Evolutionary conservation across 64 coral and sea anemone genomes (phyloP), one percentile per base, ranked within the genome.

Genomic region (Cladopsammia gracilis): DNA sequence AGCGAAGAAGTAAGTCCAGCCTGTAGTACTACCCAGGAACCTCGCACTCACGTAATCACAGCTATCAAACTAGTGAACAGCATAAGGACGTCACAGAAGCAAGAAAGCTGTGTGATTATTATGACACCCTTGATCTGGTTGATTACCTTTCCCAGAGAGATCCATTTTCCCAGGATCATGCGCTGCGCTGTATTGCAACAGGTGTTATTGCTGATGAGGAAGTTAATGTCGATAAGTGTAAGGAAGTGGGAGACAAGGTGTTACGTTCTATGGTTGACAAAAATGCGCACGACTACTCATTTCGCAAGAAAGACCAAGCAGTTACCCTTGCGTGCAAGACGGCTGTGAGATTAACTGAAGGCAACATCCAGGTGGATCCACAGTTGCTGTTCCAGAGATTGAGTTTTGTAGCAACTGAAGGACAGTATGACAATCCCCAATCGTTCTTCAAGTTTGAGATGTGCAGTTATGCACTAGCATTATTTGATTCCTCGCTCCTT

Each of bases 381-480:
- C 86, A 88, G 24, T 69, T 88, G 3, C 12, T 88, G 68, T 88
- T 88, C 25, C 86, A 88, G 69, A 88, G 69, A 73, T 69, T 88
- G 8, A 61, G 66, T 25, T 20, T 56, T 16, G 46, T 88, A 0
- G 45, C 86, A 6, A 53, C 86, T 4, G 67, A 18, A 88, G 67
- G 86, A 64, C 24, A 58, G 7, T 64, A 15, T 20, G 62, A 85
- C 15, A 85, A 48, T 48, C 59, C 81, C 65, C 4, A 25, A 15
- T 46, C 51, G 60, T 42, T 72, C 1, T 88, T 73, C n/a, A 50
- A 88, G 62, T 73, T 56, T n/a, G 67, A 72, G 65, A 71, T 88
- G 86, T 73, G 86, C 34, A 88, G 67, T 47, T 74, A 58, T 56
- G 49, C 86, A 26, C 6, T 48, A 53, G 48, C 86, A 2, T 15